Base-by-base conservation (phyloP, 1,140 invertebrate genomes). In the Temnothorax curvispinosus region DNA sequence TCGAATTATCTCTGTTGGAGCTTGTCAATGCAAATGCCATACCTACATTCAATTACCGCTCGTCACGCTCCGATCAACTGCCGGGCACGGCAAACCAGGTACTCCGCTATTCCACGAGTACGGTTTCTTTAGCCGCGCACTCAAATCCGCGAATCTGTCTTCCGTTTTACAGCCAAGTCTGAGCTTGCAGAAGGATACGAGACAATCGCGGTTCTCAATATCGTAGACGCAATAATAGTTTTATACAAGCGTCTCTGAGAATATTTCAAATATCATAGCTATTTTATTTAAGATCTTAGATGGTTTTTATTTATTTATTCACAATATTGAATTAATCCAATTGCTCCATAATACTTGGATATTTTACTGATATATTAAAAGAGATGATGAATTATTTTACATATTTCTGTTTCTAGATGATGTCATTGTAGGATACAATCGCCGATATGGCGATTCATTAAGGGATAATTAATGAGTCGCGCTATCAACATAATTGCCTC, bases 11-110 rank as follows among this genome's bases (percentile, higher is more conserved):
- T 95, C 94, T 94, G 94, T 92, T 94, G 92, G 93, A 95, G 92
- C 94, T 95, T 95, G 94, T 95, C 94, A 95, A 94, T 95, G 95
- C 94, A 95, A 95, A 95, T 95, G 94, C 93, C 92, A 93, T 94
- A 93, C 92, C 94, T 95, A 94, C 94, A 94, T 95, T 95, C 94
- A 95, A 95, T 95, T 95, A 94, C 93, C 91, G 92, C 94, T 95
- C 93, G 94, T 95, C 95, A 95, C 94, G 94, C 94, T 93, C 91
- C 92, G 94, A 94, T 94, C 94, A 94, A 92, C 94, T 84, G 54
- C 90, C 87, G 88, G 81, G 62, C 75, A 74, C 62, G 56, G 58
- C 35, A 35, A 78, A 87, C 76, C 87, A 86, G 77, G 84, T 88
- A 87, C 87, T 86, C 77, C 71, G 78, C 50, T 69, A 41, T 56